A percentile compares a stretch with the other conserved stretches of the same genome.
Conservation (phyloP, 2,888 invertebrate genomes). For the Myopa testacea region DNA sequence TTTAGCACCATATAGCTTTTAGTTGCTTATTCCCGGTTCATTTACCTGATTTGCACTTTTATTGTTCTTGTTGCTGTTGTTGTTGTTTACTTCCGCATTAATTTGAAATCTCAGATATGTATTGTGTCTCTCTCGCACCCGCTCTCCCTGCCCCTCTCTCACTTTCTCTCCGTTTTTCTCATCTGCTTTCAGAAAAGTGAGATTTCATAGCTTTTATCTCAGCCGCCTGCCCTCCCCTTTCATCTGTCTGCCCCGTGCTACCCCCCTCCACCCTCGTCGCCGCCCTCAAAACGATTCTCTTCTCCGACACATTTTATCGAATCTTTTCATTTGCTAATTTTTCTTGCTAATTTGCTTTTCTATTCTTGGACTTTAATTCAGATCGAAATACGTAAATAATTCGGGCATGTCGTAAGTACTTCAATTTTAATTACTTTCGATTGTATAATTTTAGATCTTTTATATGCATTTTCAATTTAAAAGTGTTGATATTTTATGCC, state of each 20-base stretch:
- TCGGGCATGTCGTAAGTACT: too few species aligned
- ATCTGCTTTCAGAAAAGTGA: not conserved
- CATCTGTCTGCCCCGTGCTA: not conserved
- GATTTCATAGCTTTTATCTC: too few species aligned
- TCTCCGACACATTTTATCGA: not conserved
- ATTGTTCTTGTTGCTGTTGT: not conserved
- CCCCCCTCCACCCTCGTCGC: not conserved
- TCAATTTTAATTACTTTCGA: too few species aligned
- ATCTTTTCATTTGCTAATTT: slow-evolving; percentile 4
- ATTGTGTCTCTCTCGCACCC: too few species aligned
- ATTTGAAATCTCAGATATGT: slow-evolving; percentile 4
- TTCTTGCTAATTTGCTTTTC: not conserved
- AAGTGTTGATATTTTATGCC: too few species aligned
- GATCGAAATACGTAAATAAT: too few species aligned
- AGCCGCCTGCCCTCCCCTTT: too few species aligned
- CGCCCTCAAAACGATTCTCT: not conserved
- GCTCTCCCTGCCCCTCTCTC: slow-evolving; percentile 29
- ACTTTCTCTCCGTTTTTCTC: slow-evolving; percentile 1
- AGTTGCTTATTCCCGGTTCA: slow-evolving; percentile 5
- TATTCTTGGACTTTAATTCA: too few species aligned
- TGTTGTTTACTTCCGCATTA: slow-evolving; percentile 6
- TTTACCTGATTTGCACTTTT: slow-evolving; percentile 5
- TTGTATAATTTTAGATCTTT: too few species aligned
- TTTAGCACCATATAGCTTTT: not conserved
- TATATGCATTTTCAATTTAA: too few species aligned